Evolutionary conservation across 1,140 invertebrate genomes (phyloP).

Genomic region (Acyrthosiphon pisum): DNA sequence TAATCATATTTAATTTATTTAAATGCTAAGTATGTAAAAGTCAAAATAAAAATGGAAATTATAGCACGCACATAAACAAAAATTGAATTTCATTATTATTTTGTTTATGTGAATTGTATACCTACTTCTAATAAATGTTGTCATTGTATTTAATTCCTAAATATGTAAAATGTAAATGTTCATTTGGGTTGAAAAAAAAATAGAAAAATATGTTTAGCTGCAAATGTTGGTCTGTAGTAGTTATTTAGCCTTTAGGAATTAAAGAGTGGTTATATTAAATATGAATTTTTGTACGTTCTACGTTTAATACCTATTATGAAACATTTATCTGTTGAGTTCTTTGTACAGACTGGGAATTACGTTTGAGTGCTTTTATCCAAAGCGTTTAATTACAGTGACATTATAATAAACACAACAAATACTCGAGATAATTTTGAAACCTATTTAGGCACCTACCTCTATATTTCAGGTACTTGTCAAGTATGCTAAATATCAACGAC

Average conservation of each 20-base stretch:
- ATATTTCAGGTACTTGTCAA: too few species aligned
- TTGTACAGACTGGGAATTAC: too few species aligned
- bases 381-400: too few species aligned
- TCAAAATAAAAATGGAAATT: background rate
- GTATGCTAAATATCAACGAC: too few species aligned
- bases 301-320: background rate
- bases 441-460: too few species aligned
- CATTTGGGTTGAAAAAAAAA: background rate
- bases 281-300: background rate
- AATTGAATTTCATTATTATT: background rate
- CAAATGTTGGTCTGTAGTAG: too few species aligned
- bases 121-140: background rate
- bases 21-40: background rate
- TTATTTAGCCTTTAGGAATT: too few species aligned
- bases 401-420: too few species aligned
- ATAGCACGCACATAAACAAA: conserved; percentile 9
- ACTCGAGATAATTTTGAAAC: too few species aligned
- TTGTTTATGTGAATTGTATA: background rate
- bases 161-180: background rate
- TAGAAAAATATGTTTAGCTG: too few species aligned
- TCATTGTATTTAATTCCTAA: background rate
- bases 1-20: conserved; percentile 13
- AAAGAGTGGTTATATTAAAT: background rate
- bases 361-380: too few species aligned
- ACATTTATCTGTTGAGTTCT: too few species aligned